These are phyloP conservation scores for Hermetia illucens DNA, from an alignment of 1,140 invertebrate species.

Conservation along the genomic window DNA sequence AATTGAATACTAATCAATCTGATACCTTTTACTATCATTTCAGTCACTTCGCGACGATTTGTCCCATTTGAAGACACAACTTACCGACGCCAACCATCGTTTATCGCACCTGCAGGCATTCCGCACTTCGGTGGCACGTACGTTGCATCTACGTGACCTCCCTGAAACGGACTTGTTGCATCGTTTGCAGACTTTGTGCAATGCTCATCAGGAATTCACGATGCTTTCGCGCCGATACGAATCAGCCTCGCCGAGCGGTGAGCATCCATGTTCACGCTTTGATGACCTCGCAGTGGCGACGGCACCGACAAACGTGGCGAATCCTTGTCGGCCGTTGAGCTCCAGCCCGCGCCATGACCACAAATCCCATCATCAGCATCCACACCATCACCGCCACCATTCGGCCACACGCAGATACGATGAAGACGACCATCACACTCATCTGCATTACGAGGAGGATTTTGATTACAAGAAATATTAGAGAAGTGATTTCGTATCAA, in stretches of 20 bases:
- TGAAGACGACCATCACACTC: too few species aligned
- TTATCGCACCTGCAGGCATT: constrained; percentile 62
- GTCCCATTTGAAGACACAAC: constrained; percentile 48
- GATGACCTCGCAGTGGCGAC: too few species aligned
- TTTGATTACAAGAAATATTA: too few species aligned
- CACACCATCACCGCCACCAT: too few species aligned
- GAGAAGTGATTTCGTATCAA: too few species aligned
- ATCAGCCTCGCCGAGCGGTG: constrained; percentile 22
- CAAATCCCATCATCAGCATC: too few species aligned
- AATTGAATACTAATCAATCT: too few species aligned
- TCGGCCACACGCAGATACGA: too few species aligned
- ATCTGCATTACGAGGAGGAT: too few species aligned
- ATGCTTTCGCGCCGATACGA: constrained; percentile 43
- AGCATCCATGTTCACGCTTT: constrained; percentile 26
- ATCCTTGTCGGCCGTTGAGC: constrained; percentile 22
- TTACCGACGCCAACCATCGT: constrained; percentile 53
- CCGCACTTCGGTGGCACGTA: constrained; percentile 47
- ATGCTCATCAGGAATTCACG: constrained; percentile 48
- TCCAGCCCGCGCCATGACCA: constrained; percentile 11
- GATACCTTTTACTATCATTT: too few species aligned
- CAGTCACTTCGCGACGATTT: constrained; percentile 54
- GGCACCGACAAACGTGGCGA: constrained; percentile 19
- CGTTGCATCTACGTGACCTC: constrained; percentile 32
- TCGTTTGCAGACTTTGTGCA: constrained; percentile 27
- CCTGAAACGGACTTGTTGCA: constrained; percentile 27